A percentile compares a stretch with the other conserved stretches of the same genome.
phyloP scores from a whole-genome alignment of 2,797 vertebrate genomes.

The Siniperca scherzeri region DNA sequence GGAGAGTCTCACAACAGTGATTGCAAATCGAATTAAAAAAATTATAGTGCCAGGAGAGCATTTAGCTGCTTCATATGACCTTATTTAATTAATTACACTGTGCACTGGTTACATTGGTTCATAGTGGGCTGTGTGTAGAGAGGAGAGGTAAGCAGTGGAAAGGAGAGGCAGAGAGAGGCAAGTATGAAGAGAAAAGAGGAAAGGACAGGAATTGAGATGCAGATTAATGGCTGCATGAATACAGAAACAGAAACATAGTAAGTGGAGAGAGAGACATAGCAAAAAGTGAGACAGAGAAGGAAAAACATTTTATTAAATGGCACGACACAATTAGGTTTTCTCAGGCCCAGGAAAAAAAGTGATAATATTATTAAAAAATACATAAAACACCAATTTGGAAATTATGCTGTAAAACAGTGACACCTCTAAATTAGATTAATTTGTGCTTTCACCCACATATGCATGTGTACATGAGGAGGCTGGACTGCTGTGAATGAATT shows the following conservation, averaged over 20 bases:
- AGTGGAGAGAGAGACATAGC: background rate
- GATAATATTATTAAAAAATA: background rate
- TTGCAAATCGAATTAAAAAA: constrained; percentile 1
- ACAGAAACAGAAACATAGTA: background rate
- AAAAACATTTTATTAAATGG: background rate
- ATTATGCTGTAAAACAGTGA: background rate
- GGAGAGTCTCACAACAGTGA: constrained; percentile 21
- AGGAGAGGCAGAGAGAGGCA: background rate
- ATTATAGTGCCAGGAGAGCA: constrained; percentile 12
- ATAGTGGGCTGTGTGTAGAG: background rate
- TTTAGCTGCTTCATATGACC: constrained; percentile 44
- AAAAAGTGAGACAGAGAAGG: background rate
- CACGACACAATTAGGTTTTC: background rate
- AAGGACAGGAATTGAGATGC: background rate
- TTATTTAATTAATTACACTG: constrained; percentile 37
- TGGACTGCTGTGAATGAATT: background rate
- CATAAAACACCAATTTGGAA: background rate
- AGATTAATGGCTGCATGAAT: background rate
- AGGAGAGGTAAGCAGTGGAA: background rate
- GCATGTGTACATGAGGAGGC: background rate
- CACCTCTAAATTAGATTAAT: background rate
- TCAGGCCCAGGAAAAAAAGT: background rate
- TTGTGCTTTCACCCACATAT: background rate
- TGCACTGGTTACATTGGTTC: constrained; percentile 3
- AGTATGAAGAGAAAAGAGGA: background rate